Base-by-base conservation (phyloP, 2,113 vertebrate genomes). In the Oncorhynchus mykiss region DNA sequence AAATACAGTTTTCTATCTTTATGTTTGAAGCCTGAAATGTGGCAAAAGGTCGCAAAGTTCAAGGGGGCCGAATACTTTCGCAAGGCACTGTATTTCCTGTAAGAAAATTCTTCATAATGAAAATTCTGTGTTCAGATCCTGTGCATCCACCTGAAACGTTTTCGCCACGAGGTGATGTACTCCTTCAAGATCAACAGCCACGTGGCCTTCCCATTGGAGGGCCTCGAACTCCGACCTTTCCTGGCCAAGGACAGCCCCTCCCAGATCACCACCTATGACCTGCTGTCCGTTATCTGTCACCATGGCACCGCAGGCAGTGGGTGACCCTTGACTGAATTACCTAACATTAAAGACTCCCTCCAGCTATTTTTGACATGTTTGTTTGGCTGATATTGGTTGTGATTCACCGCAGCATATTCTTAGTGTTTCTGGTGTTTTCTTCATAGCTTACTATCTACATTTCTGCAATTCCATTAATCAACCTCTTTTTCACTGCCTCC, bases 181-280 rank as follows among this genome's bases (percentile, higher is more conserved):
- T 99, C 98, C 0, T 98, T 97, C 93, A 99, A 99, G 90, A 96
- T 99, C 80, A 95, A 93, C 93, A 99, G 95, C 83, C 98, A 98
- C 0, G 98, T 99, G 7, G 96, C 98, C 73, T 99, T 99, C 84
- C 97, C 98, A 0, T 73, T 99, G 68, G 98, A 99, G 90, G 95
- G 96, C 31, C 95, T 99, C 1, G 95, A 99, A 81, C 94, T 99
- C 79, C 91, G 93, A 54, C 98, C 97, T 5, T 99, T 99, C 91
- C 94, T 99, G 18, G 97, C 97, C 80, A 99, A 99, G 88, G 98
- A 99, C 45, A 97, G 96, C 13, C 89, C 93, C 0, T 97, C 98
- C 45, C 97, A 97, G 86, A 93, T 99, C 90, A 96, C 96, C 81
- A 96, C 95, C 22, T 99, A 98, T 0, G 97, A 99, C 79, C 95